Conservation (phyloP, 2,888 invertebrate species). For the Minunthozetes semirufus region DNA sequence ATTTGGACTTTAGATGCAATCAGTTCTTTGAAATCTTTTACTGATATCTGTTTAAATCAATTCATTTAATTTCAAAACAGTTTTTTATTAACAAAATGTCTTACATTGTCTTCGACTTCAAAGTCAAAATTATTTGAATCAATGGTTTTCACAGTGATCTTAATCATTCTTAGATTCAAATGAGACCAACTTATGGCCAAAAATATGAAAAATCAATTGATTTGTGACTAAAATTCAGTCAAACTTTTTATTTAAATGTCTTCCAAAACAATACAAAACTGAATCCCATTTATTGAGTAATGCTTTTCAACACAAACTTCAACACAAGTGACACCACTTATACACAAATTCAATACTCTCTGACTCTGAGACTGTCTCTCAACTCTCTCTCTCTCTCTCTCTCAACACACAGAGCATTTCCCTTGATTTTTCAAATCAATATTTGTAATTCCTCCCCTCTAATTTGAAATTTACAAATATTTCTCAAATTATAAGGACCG, state of each 20-base stretch:
- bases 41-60: conserved; percentile 59
- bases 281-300: too few species aligned
- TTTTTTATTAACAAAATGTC: not conserved
- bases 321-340: too few species aligned
- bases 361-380: too few species aligned
- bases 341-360: too few species aligned
- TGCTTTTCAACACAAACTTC: too few species aligned
- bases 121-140: conserved; percentile 58
- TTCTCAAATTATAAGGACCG: too few species aligned
- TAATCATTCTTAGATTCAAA: conserved; percentile 51
- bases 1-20: conserved; percentile 71
- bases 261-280: too few species aligned
- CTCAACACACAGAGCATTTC: too few species aligned
- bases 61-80: conserved; percentile 14
- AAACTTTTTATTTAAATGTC: not conserved
- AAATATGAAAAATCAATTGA: not conserved
- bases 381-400: too few species aligned
- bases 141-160: conserved; percentile 78
- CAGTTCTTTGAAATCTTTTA: conserved; percentile 70
- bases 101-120: conserved; percentile 71
- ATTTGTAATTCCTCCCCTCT: too few species aligned
- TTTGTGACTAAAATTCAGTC: not conserved
- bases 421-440: too few species aligned
- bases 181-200: not conserved
- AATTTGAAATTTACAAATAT: too few species aligned